Evolutionary conservation across 2,797 vertebrate species (phyloP).

Genomic region (Urosaurus nigricauda): DNA sequence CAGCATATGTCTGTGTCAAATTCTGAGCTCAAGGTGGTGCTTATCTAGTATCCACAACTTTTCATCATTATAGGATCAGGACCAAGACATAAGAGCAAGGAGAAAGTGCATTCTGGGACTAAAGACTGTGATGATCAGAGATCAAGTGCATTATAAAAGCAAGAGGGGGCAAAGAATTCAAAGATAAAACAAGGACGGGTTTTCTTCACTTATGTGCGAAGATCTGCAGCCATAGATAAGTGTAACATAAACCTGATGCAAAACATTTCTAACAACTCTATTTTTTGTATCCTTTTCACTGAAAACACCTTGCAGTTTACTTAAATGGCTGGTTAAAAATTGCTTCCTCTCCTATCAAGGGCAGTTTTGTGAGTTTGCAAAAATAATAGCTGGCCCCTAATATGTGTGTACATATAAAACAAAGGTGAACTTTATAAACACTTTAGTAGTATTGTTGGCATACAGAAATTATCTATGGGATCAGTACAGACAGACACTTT

Average conservation of each 20-base stretch:
- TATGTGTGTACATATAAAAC: background rate
- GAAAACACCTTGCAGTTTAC: too few relatives aligned
- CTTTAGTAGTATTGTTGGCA: background rate
- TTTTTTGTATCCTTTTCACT: background rate
- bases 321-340: background rate
- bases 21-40: background rate
- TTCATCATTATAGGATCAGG: background rate
- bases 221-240: background rate
- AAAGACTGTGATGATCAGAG: background rate
- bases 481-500: too few relatives aligned
- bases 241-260: too few relatives aligned
- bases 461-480: background rate
- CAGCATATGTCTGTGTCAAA: background rate
- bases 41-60: background rate
- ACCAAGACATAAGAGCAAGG: background rate
- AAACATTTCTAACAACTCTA: background rate
- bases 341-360: background rate
- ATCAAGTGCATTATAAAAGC: background rate
- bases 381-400: background rate
- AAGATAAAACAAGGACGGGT: background rate
- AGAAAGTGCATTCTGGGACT: background rate
- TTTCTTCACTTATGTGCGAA: background rate
- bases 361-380: background rate
- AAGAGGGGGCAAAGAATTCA: background rate
- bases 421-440: background rate